A percentile compares a stretch with the other conserved stretches of the same genome.
Evolutionary conservation across 2,797 vertebrate genomes (phyloP).

Genomic region (Dallia pectoralis): DNA sequence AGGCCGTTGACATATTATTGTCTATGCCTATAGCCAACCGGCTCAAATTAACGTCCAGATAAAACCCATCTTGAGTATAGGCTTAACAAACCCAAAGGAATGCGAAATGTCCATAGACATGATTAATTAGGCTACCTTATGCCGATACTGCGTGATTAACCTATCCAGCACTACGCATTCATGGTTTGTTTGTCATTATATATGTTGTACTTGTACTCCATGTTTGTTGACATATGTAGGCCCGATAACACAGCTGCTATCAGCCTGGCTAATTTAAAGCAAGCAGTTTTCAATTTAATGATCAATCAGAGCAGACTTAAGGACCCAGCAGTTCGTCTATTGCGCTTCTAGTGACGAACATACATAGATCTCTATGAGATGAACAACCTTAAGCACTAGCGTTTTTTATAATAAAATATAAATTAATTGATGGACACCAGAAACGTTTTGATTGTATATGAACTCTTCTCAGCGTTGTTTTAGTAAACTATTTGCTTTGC

Average conservation of each 20-base stretch:
- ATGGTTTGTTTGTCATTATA: background rate
- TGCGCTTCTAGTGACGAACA: constrained; percentile 22
- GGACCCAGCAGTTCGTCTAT: constrained; percentile 28
- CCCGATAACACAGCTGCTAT: background rate
- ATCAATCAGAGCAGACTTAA: constrained; percentile 19
- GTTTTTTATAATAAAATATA: constrained; percentile 52
- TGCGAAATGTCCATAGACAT: no score
- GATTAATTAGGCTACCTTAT: no score
- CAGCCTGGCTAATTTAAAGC: background rate
- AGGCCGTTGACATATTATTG: no score
- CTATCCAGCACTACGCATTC: background rate
- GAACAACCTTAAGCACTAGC: constrained; percentile 13
- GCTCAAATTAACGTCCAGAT: no score
- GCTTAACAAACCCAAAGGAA: no score
- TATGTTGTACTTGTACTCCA: background rate
- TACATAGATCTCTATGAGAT: background rate
- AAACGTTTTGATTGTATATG: constrained; percentile 55
- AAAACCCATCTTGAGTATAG: no score
- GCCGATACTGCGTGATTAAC: no score
- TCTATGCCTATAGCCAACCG: no score
- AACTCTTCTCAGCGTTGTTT: constrained; percentile 67
- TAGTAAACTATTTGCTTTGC: constrained; percentile 49
- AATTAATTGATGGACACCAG: constrained; percentile 51
- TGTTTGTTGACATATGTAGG: background rate
- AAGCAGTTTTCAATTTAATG: background rate